Base-by-base conservation (phyloP, 2,888 invertebrate species). In the Sphaerophoria taeniata region DNA sequence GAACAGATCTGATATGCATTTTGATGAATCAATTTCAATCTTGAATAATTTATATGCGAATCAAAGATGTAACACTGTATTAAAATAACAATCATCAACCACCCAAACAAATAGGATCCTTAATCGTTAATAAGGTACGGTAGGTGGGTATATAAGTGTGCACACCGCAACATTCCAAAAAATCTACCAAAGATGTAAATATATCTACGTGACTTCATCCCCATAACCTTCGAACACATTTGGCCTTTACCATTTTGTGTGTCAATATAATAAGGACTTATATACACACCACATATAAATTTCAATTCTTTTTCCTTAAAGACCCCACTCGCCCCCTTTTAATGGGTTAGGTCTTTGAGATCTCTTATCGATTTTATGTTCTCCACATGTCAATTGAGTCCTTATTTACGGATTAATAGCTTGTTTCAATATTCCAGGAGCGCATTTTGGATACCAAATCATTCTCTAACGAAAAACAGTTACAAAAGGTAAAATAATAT, bases 341-440 rank as follows among this genome's bases (percentile, higher is more conserved):
- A 34, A 65, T 43, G 47, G 47, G 60, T 53, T 47, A 47, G 45
- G 45, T 71, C 43, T 61, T 24, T 49, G 70, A 71, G 77, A 79
- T 75, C 80, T 75, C 75, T 72, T 80, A 84, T 84, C 80, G 84
- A 84, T 84, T 79, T 84, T 80, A 80, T 84, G 80, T 72, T 80
- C 75, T 80, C 84, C 84, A 84, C 84, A 84, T 80, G 80, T 80
- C 84, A 80, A 80, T 84, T 80, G 80, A 84, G 84, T 75, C 75
- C 84, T 84, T 84, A 84, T 71, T 80, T 75, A 61, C 80, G 84
- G 84, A 84, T 84, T 84, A 84, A 84, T 79, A 84, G 75, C 80
- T 72, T 84, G 80, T 75, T 84, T 84, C 80, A 84, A 84, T 84
- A 84, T 84, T 84, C 84, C 61, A 69, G 55, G 33, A 80, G 63